A percentile compares a stretch with the other conserved stretches of the same genome.
These are phyloP conservation scores for Athene cunicularia DNA, from an alignment of 2,113 vertebrate species.

Conservation along the genomic window DNA sequence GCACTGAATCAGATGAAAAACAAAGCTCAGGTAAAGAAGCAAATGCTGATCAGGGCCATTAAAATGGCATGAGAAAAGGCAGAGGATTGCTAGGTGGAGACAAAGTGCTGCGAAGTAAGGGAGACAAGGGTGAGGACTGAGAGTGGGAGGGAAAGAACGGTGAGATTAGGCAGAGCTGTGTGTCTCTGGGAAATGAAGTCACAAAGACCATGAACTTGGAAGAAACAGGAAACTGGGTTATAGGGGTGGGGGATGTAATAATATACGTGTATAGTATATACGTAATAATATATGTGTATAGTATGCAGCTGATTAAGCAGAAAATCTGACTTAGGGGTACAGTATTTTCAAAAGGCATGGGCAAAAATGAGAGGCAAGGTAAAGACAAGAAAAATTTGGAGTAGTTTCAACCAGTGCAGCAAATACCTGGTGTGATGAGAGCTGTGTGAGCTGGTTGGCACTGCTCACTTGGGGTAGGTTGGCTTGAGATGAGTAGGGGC, in stretches of 20 bases:
- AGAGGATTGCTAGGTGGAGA: conserved; percentile 16
- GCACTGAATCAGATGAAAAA: background rate
- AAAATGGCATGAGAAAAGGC: background rate
- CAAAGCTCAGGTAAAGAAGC: background rate
- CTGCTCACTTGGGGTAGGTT: background rate
- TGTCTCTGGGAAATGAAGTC: background rate
- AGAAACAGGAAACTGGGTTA: background rate
- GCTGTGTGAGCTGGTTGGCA: background rate
- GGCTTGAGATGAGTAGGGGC: background rate
- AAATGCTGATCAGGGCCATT: background rate
- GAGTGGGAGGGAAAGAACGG: background rate
- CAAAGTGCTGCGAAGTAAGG: conserved; percentile 1
- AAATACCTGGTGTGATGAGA: background rate
- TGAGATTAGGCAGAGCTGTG: background rate
- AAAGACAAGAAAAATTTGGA: background rate
- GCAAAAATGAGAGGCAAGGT: background rate
- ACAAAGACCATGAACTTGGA: background rate
- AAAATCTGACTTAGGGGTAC: background rate
- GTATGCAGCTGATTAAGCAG: background rate
- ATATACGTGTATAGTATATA: background rate
- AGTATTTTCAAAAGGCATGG: background rate
- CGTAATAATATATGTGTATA: background rate
- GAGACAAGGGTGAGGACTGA: background rate
- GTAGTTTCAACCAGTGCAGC: background rate
- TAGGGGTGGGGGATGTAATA: background rate